Base-by-base conservation (phyloP, 2,797 vertebrate genomes). In the Novumbra hubbsi region DNA sequence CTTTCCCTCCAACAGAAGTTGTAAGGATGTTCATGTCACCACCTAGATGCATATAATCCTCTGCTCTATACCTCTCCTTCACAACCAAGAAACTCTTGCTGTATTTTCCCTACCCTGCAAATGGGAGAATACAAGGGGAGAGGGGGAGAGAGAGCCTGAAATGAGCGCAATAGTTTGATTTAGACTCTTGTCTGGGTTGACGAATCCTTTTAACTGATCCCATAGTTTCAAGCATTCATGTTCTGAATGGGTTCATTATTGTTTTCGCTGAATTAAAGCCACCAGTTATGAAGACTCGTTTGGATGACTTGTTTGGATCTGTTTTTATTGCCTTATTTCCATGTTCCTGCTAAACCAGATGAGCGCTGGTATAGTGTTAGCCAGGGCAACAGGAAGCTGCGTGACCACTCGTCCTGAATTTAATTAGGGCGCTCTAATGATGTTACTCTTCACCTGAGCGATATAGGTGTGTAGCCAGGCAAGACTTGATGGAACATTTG, bases 311-410 rank as follows among this genome's bases (percentile, higher is more conserved):
- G 41, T 45, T 70, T 48, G 49, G 17, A 30, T 89, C 84, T 82
- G 69, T 65, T 73, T 65, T 89, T 60, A 76, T 84, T 87, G 87
- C 87, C 90, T 91, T 90, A 84, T 87, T 84, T 84, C 76, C 70
- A 75, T 67, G 76, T 75, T 86, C 28, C 21, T 82, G 19, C 65
- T 77, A 81, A 72, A 17, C 76, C 17, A 62, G 78, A 71, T 67
- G 84, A 76, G 30, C 27, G 15, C 15, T 69, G 64, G 65, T 65
- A 32, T 65, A 11, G 63, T 19, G 50, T 68, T 1, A 60, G 21
- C 12, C 21, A 24, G 6, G 50, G 55, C 21, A 2, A 14, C 11
- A 24, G n/a, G n/a, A 55, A 1, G 41, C 14, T 45, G 41, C 41
- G 9, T 45, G 41, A 45, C 41, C 11, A 45, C 41, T 45, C 41